A percentile compares a stretch with the other conserved stretches of the same genome.
Conservation (phyloP, 2,888 invertebrate genomes). For the Hoplodrina blanda region DNA sequence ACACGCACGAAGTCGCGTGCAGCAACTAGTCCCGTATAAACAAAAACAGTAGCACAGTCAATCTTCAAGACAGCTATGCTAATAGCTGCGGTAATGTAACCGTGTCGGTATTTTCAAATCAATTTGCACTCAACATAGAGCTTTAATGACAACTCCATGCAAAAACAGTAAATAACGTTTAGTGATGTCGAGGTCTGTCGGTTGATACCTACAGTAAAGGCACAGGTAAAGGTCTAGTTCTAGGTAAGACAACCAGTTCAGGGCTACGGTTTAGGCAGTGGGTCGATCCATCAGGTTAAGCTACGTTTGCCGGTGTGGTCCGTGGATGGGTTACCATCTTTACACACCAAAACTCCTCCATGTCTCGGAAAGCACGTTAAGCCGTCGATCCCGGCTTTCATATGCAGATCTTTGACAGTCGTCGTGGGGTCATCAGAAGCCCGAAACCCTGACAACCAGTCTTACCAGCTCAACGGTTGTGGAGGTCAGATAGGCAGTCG, state of each 20-base stretch:
- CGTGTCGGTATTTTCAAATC: slow-evolving; percentile 28
- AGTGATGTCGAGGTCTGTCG: slow-evolving; percentile 36
- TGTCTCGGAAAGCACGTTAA: no score
- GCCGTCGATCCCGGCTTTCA: no score
- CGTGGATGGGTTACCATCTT: no score
- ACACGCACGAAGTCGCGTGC: no score
- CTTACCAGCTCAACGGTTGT: no score
- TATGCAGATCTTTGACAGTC: no score
- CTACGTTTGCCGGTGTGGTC: no score
- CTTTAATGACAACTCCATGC: slow-evolving; percentile 21
- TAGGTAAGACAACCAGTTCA: slow-evolving; percentile 21
- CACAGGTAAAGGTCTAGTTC: slow-evolving; percentile 42
- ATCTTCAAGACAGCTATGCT: slow-evolving; percentile 3
- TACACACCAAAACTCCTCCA: no score
- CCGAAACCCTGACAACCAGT: no score
- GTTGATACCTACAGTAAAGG: slow-evolving; percentile 11
- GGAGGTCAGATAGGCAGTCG: no score
- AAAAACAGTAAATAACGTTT: slow-evolving; percentile 20
- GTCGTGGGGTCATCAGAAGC: no score
- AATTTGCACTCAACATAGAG: slow-evolving; percentile 10
- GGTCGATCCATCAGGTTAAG: background rate
- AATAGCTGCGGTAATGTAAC: slow-evolving; percentile 5
- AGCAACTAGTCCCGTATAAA: background rate
- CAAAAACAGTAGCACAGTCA: background rate
- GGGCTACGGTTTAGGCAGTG: slow-evolving; percentile 11